phyloP scores from a whole-genome alignment of 2,113 vertebrate genomes.

The Nettapus auritus region DNA sequence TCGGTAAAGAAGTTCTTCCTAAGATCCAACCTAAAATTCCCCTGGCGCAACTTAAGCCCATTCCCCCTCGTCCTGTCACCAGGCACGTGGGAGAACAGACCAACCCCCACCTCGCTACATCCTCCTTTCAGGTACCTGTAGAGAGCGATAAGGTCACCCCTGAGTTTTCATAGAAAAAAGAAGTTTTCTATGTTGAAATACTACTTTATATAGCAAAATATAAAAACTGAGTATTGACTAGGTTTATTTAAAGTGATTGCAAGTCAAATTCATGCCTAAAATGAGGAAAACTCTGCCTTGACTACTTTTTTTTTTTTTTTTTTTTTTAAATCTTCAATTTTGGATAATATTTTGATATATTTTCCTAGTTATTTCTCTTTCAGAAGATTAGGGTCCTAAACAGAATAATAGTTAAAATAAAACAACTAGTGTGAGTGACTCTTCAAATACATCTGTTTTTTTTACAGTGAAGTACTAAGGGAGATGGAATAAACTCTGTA shows the following conservation, averaged over 20 bases:
- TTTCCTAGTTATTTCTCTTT: neutral
- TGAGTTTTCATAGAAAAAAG: no score
- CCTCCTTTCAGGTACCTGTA: no score
- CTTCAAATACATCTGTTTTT: neutral
- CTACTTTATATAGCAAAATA: neutral
- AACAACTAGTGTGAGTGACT: neutral
- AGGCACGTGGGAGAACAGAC: no score
- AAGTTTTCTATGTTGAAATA: neutral
- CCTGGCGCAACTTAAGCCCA: no score
- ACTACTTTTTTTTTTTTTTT: neutral
- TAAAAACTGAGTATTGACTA: neutral
- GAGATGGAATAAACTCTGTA: neutral
- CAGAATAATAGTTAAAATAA: neutral
- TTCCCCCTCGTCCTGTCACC: no score
- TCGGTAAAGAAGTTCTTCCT: no score
- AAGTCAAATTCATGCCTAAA: neutral
- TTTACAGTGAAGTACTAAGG: neutral
- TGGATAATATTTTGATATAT: neutral
- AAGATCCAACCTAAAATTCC: no score
- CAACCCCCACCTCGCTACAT: no score
- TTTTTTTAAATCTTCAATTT: neutral
- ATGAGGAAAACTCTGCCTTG: neutral
- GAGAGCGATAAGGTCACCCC: no score
- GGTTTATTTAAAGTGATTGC: accelerated
- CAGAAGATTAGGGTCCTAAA: neutral